Evolutionary conservation across 2,797 vertebrate species (phyloP).

Genomic region (Esox lucius): DNA sequence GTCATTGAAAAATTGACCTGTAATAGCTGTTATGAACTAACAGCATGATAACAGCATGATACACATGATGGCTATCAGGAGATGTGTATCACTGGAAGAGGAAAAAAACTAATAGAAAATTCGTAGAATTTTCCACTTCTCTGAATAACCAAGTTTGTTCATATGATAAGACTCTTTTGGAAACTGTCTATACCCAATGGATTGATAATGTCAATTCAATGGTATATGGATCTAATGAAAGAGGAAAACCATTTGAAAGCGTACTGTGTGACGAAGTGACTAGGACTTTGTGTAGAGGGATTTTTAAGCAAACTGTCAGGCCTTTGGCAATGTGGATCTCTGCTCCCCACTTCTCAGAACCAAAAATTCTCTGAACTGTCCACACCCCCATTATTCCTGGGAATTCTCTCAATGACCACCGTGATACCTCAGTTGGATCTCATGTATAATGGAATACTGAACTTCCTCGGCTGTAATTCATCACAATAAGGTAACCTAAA

Average conservation of each 20-base stretch:
- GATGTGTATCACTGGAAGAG: conserved; percentile 18
- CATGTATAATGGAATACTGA: neutral
- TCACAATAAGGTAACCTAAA: neutral
- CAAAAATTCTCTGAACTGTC: neutral
- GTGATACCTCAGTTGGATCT: neutral
- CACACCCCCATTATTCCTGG: neutral
- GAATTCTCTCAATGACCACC: neutral
- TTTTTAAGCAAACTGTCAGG: neutral
- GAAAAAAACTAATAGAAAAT: conserved; percentile 27
- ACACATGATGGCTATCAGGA: conserved; percentile 18
- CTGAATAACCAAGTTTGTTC: conserved; percentile 29
- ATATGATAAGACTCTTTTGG: conserved; percentile 31
- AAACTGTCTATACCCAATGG: conserved; percentile 31
- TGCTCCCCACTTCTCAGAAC: neutral
- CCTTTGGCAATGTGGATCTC: neutral
- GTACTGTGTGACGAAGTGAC: neutral
- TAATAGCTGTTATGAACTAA: neutral
- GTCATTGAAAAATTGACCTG: neutral
- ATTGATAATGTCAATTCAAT: neutral
- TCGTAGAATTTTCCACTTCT: conserved; percentile 25
- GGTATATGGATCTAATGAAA: neutral
- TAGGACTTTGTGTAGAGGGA: neutral
- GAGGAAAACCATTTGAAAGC: neutral
- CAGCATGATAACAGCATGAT: neutral
- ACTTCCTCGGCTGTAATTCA: neutral